Percentiles rank a stretch among this genome's conserved stretches.
Evolutionary conservation across 2,888 invertebrate genomes (phyloP).

Genomic region (Plebejus argus): DNA sequence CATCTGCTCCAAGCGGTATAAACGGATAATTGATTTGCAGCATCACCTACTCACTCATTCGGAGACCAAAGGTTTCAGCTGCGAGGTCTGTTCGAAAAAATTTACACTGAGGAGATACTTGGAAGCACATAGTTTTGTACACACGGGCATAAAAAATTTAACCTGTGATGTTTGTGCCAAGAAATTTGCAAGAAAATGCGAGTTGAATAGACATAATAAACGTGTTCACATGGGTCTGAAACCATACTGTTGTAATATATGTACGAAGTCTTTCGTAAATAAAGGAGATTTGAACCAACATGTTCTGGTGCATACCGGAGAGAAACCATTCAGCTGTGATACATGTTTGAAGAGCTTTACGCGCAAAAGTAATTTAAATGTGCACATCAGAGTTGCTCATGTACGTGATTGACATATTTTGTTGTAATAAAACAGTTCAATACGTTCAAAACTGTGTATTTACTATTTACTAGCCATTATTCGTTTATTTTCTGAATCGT

Average conservation of each 20-base stretch:
- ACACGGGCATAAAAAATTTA: background rate
- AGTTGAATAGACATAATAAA: background rate
- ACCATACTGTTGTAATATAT: background rate
- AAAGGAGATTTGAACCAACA: background rate
- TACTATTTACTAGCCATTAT: too few species aligned
- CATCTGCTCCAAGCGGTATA: background rate
- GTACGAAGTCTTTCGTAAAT: background rate
- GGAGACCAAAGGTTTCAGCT: background rate
- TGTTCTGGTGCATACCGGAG: background rate
- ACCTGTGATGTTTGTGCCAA: background rate
- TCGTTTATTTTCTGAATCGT: too few species aligned
- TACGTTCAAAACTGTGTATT: too few species aligned
- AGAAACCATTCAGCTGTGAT: background rate
- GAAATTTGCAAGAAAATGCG: background rate
- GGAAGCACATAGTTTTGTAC: background rate
- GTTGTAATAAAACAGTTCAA: background rate
- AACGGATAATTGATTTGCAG: background rate
- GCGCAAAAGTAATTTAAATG: background rate
- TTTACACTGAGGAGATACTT: background rate
- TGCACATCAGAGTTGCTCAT: background rate
- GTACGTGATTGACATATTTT: background rate
- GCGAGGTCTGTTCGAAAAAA: background rate
- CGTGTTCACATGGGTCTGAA: background rate
- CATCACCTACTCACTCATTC: background rate
- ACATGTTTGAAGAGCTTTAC: background rate